These are phyloP conservation scores for Staurois parvus DNA, from an alignment of 2,797 vertebrate genomes.

Conservation along the genomic window DNA sequence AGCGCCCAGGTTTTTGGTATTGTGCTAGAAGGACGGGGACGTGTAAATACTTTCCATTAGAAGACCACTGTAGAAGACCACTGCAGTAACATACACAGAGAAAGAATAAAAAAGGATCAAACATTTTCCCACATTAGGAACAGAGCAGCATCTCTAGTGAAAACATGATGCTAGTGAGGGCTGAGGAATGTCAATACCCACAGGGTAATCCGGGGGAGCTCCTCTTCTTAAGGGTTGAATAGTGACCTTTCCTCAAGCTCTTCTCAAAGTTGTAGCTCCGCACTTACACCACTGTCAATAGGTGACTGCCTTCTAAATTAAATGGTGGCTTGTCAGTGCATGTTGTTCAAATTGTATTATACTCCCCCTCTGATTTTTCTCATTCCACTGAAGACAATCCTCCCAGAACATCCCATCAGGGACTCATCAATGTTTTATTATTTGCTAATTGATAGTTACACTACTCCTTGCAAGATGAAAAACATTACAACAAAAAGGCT, in stretches of 20 bases:
- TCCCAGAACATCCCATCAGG: not conserved
- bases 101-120: not conserved
- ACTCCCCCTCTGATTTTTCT: conserved; percentile 12
- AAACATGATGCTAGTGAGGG: not conserved
- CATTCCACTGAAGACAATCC: not conserved
- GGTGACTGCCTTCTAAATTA: conserved; percentile 18
- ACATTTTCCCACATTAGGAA: not conserved
- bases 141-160: not conserved
- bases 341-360: not conserved
- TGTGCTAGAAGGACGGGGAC: too few species aligned
- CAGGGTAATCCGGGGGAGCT: conserved; percentile 37
- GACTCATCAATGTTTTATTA: not conserved
- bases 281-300: conserved; percentile 22
- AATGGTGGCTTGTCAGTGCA: conserved; percentile 40
- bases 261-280: conserved; percentile 12
- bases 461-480: not conserved
- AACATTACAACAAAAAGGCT: not conserved
- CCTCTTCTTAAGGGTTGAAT: conserved; percentile 43
- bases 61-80: too few species aligned
- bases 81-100: too few species aligned
- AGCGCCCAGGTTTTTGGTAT: too few species aligned
- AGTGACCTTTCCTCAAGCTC: conserved; percentile 15
- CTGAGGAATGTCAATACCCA: conserved; percentile 35
- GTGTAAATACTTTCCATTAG: too few species aligned
- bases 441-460: not conserved